These are phyloP conservation scores for Drosophila takahashii DNA, from an alignment of 1,140 invertebrate genomes.

Conservation along the genomic window DNA sequence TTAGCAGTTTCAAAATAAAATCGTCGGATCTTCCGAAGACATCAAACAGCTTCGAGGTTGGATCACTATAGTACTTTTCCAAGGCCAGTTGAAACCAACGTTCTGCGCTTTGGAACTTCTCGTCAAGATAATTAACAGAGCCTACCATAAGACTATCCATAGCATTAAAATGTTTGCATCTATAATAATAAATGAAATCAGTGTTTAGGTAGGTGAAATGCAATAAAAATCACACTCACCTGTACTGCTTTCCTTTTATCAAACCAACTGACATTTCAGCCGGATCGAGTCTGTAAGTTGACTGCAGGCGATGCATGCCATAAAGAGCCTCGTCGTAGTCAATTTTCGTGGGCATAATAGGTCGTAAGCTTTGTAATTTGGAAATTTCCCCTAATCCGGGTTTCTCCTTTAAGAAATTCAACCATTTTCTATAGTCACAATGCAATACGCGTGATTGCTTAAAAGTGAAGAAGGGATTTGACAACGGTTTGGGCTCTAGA, in stretches of 20 bases:
- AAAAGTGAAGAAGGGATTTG: not conserved
- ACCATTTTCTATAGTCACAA: not conserved
- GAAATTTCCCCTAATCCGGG: not conserved
- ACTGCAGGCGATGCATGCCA: constrained; percentile 16
- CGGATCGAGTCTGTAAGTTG: constrained; percentile 17
- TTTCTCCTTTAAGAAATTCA: not conserved
- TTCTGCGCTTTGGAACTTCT: constrained; percentile 9
- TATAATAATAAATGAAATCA: not conserved
- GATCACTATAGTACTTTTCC: constrained; percentile 1
- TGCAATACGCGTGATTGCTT: constrained; percentile 3
- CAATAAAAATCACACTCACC: not conserved
- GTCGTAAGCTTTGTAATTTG: constrained; percentile 1
- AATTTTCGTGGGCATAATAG: constrained; percentile 11
- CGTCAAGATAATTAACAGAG: constrained; percentile 5
- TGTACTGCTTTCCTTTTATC: constrained; percentile 10
- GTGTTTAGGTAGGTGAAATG: too few species aligned
- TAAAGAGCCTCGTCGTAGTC: constrained; percentile 12
- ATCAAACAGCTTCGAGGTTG: not conserved
- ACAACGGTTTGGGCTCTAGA: not conserved
- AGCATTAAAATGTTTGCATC: constrained; percentile 3
- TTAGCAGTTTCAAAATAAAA: constrained; percentile 12
- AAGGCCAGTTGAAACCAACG: constrained; percentile 25
- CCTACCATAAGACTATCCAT: constrained; percentile 14
- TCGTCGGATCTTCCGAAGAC: not conserved
- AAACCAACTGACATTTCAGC: constrained; percentile 23